Evolutionary conservation across 2,888 invertebrate species (phyloP).

Genomic region (Rotaria magnacalcarata): DNA sequence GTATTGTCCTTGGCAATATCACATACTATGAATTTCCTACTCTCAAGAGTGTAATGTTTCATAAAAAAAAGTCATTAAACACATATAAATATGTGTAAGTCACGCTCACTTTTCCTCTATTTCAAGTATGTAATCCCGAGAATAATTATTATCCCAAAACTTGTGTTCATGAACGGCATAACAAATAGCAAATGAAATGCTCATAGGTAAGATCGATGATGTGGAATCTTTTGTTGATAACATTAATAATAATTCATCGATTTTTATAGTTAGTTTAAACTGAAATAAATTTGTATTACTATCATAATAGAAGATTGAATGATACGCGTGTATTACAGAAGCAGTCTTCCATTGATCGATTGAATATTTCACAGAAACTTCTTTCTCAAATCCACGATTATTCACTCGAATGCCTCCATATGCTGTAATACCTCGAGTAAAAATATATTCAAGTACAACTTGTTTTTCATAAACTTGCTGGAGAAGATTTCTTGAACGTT

Average conservation of each 20-base stretch:
- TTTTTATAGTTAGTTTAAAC: background rate
- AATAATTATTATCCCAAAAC: slow-evolving; percentile 25
- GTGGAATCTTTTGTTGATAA: background rate
- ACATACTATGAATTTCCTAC: no score
- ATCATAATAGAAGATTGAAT: background rate
- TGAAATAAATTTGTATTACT: slow-evolving; percentile 11
- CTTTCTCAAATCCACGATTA: background rate
- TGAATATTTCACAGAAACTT: background rate
- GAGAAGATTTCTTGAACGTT: background rate
- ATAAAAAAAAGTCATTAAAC: no score
- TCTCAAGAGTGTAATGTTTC: no score
- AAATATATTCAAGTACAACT: background rate
- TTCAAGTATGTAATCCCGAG: background rate
- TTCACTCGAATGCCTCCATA: background rate
- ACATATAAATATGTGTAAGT: no score
- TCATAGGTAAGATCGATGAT: background rate
- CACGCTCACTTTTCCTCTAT: background rate
- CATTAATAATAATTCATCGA: background rate
- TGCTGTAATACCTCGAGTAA: background rate
- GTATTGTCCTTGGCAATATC: no score
- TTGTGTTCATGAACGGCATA: background rate
- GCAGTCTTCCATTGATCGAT: background rate
- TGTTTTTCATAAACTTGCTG: background rate
- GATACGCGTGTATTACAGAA: background rate
- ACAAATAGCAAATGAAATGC: background rate